A percentile compares a stretch with the other conserved stretches of the same genome.
These are phyloP conservation scores for Linnaemya tessellans DNA, from an alignment of 2,888 invertebrate species.

Conservation along the genomic window DNA sequence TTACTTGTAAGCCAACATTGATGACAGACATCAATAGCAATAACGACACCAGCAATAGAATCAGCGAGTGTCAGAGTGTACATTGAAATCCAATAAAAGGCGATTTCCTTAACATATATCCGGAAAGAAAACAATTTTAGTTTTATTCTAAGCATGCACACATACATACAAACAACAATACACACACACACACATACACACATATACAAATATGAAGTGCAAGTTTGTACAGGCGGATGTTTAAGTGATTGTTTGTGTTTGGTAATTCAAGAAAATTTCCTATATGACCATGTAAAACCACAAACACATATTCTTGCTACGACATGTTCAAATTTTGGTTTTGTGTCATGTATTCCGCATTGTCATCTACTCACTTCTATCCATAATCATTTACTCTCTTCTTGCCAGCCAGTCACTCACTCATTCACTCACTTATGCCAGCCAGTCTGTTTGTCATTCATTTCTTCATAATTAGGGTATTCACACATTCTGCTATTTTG, in stretches of 20 bases:
- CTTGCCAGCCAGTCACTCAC: not conserved
- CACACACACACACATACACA: no score
- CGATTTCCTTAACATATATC: constrained; percentile 70
- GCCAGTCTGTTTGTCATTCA: not conserved
- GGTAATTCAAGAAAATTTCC: constrained; percentile 9
- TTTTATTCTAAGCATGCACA: constrained; percentile 23
- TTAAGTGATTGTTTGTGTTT: not conserved
- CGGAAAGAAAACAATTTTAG: constrained; percentile 56
- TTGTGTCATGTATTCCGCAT: constrained; percentile 56
- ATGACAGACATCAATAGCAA: constrained; percentile 41
- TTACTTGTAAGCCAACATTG: constrained; percentile 28
- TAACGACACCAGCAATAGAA: constrained; percentile 9
- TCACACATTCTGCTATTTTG: no score
- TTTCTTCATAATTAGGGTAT: no score
- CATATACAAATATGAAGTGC: not conserved
- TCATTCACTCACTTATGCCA: not conserved
- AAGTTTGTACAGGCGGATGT: not conserved
- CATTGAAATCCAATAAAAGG: constrained; percentile 71
- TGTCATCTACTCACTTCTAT: constrained; percentile 26
- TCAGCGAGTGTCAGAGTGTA: constrained; percentile 34
- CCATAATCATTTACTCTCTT: constrained; percentile 29
- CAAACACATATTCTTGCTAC: constrained; percentile 26
- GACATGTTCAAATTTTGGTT: constrained; percentile 60
- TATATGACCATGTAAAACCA: constrained; percentile 41
- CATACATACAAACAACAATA: no score